Conservation (phyloP, 2,113 vertebrate species). For the Tangachromis dhanisi region DNA sequence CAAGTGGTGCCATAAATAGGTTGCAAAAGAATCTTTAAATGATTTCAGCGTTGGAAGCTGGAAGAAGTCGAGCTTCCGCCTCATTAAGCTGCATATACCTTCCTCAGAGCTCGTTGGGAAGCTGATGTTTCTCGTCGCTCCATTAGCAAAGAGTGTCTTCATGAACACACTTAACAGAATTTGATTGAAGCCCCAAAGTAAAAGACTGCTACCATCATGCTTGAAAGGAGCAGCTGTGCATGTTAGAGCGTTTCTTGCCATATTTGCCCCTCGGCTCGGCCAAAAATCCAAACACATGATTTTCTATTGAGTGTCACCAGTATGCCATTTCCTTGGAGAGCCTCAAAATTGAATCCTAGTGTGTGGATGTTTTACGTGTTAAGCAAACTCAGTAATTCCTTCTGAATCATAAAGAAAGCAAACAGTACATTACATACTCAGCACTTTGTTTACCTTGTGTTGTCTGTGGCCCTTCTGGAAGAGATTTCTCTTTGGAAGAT, state of each 20-base stretch:
- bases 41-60: neutral
- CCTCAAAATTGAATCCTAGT: conserved; percentile 14
- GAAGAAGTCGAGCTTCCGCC: conserved; percentile 14
- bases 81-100: conserved; percentile 39
- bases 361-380: neutral
- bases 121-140: neutral
- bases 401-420: conserved; percentile 18
- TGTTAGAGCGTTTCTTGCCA: neutral
- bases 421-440: conserved; percentile 27
- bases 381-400: conserved; percentile 16
- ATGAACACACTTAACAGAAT: neutral
- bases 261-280: conserved; percentile 21
- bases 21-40: conserved; percentile 38
- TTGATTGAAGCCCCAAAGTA: neutral
- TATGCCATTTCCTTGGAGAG: conserved; percentile 2
- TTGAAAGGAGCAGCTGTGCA: neutral
- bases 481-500: conserved; percentile 17
- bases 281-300: neutral
- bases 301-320: neutral
- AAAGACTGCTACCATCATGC: neutral
- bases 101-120: neutral
- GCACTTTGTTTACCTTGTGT: conserved; percentile 23
- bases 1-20: conserved; percentile 37
- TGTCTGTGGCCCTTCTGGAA: conserved; percentile 13
- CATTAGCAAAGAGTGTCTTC: conserved; percentile 7